Evolutionary conservation across 2,113 vertebrate species (phyloP), one percentile per base, ranked within the genome.

Genomic region (Perca flavescens): DNA sequence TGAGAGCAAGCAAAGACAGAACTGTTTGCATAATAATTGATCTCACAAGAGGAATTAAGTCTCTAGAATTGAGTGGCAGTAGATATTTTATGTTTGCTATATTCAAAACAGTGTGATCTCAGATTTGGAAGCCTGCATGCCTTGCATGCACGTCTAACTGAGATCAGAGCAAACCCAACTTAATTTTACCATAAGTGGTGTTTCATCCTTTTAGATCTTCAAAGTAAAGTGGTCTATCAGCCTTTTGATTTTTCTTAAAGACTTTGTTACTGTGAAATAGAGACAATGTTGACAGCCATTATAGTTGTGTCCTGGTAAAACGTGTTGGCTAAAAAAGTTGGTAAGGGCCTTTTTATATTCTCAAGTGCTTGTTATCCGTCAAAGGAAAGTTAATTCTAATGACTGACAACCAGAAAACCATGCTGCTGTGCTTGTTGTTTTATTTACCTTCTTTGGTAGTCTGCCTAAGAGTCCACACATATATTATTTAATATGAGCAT

Each of bases 381-480:
- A 71, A 49, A 66, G 53, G 22, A 19, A 53, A 11, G 40, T 74
- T 62, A 19, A 61, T 77, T 62, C 54, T 31, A 57, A 3, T 74
- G 57, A 68, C 21, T 57, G 25, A 57, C 25, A 58, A 43, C 54
- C 36, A 57, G 28, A 60, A 74, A 52, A 5, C 4, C 43, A 11
- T 28, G 52, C 22, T 46, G 63, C 31, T 58, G 19, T 36, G 69
- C 56, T 6, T 66, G 31, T 52, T 82, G 36, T 82, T 74, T 75
- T 79, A 79, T 85, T 84, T 25, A 74, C 76, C 36, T 5, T 58
- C 31, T 21, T 0, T 28, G 2, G 17, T 22, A n/a, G 31, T 65
- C 60, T 3, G 3, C 13, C 47, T 25, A 52, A 21, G 1, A 15
- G 36, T 64, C 61, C 4, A 60, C 11, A 54, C 47, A 71, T 3